Evolutionary conservation across 2,797 vertebrate genomes (phyloP), one percentile per base, ranked within the genome.

Genomic region (Chaenodraco wilsoni): DNA sequence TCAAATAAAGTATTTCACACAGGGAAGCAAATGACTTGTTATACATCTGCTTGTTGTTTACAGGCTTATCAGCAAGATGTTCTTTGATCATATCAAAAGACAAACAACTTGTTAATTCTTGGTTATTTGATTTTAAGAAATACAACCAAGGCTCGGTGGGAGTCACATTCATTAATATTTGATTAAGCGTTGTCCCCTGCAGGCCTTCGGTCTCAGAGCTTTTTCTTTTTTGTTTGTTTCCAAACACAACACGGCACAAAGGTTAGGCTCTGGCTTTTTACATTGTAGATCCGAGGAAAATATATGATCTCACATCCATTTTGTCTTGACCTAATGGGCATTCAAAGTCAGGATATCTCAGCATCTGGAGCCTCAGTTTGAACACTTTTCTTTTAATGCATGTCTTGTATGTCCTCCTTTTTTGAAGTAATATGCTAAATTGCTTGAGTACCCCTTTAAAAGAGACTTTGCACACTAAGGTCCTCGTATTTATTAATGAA

Each of bases 391-490:
- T 50, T 45, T 59, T 9, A 60, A 72, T 69, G 13, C 5, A 8
- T 62, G 23, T 72, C 60, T 17, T 63, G 21, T 56, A 64, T 57
- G 33, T 63, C 33, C 41, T 55, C 45, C 19, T 73, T 40, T 65
- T 77, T 58, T 58, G 58, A 78, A 33, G 55, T 51, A 43, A 51
- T 16, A 63, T 52, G 43, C n/a, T 56, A 64, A 74, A 63, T 72
- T 46, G 52, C 65, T 72, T 27, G 66, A 74, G 56, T 74, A 51
- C 23, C n/a, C 21, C 0, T 68, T 82, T 78, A 78, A 54, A n/a
- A 69, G 16, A 21, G 41, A 49, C 19, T n/a, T 8, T 48, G 55
- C 49, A 57, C 40, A 44, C 33, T 45, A 31, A 37, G 0, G 45
- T 50, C 15, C 15, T 46, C 31, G 11, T 37, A 70, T 65, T 61